These are phyloP conservation scores for Scarus forsteni DNA, from an alignment of 2,797 vertebrate genomes.

Conservation along the genomic window DNA sequence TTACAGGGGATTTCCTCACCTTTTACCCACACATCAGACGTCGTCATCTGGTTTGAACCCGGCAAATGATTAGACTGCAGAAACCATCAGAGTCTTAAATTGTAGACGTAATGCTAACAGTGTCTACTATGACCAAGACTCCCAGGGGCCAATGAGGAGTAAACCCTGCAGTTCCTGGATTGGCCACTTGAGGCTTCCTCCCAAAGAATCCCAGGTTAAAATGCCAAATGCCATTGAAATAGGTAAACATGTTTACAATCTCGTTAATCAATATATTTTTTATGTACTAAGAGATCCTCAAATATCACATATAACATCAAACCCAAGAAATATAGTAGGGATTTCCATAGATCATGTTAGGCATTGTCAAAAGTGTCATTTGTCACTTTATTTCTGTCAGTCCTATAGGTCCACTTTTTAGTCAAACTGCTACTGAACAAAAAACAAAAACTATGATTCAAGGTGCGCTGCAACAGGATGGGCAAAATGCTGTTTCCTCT, in stretches of 20 bases:
- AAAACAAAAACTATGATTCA: neutral
- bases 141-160: too few relatives aligned
- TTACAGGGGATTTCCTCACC: conserved; percentile 43
- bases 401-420: neutral
- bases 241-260: too few relatives aligned
- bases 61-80: conserved; percentile 7
- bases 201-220: neutral
- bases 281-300: too few relatives aligned
- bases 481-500: too few relatives aligned
- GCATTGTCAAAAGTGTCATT: too few relatives aligned
- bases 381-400: neutral
- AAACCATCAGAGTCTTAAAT: neutral
- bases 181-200: neutral
- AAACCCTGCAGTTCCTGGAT: neutral
- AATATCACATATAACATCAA: too few relatives aligned
- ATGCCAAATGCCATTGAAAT: too few relatives aligned
- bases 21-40: conserved; percentile 28
- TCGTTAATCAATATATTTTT: too few relatives aligned
- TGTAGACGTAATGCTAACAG: neutral
- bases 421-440: too few relatives aligned
- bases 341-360: too few relatives aligned
- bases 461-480: neutral
- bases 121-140: neutral
- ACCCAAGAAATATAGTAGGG: too few relatives aligned
- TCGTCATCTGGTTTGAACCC: conserved; percentile 10